Evolutionary conservation across 1,140 invertebrate genomes (phyloP).

Genomic region (Oryctes rhinoceros): DNA sequence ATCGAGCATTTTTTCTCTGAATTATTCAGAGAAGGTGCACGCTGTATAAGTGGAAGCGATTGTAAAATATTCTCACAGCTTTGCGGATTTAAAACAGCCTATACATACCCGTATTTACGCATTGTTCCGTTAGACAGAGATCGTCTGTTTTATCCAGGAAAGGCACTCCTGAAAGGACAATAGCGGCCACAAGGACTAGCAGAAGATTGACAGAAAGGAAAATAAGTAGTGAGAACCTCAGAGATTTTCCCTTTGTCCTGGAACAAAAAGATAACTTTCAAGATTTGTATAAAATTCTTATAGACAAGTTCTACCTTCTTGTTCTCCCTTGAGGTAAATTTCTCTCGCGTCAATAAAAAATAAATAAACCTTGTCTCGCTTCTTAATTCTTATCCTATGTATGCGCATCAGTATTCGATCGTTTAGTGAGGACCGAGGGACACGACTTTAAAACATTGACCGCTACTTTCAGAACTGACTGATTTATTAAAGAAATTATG

Average conservation of each 20-base stretch:
- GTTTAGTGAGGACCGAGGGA: neutral
- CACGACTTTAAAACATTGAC: neutral
- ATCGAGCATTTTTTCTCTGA: no score
- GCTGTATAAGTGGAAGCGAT: neutral
- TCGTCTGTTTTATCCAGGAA: conserved; percentile 40
- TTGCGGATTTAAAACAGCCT: neutral
- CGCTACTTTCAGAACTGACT: conserved; percentile 1
- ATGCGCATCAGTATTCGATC: neutral
- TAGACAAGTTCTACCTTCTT: conserved; percentile 13
- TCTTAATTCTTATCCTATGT: neutral
- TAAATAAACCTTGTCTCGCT: neutral
- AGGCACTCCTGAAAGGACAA: conserved; percentile 46
- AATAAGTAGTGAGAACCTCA: conserved; percentile 45
- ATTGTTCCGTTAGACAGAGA: conserved; percentile 50
- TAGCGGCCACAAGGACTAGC: conserved; percentile 46
- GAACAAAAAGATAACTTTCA: conserved; percentile 44
- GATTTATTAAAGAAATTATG: conserved; percentile 36
- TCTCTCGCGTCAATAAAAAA: neutral
- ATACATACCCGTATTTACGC: conserved; percentile 50
- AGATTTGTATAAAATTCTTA: conserved; percentile 37
- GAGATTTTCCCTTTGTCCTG: conserved; percentile 42
- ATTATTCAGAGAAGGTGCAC: no score
- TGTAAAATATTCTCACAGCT: no score
- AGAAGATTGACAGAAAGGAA: conserved; percentile 50
- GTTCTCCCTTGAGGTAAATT: neutral